Evolutionary conservation across 2,797 vertebrate species (phyloP), one percentile per base, ranked within the genome.

Genomic region (Alosa sapidissima): DNA sequence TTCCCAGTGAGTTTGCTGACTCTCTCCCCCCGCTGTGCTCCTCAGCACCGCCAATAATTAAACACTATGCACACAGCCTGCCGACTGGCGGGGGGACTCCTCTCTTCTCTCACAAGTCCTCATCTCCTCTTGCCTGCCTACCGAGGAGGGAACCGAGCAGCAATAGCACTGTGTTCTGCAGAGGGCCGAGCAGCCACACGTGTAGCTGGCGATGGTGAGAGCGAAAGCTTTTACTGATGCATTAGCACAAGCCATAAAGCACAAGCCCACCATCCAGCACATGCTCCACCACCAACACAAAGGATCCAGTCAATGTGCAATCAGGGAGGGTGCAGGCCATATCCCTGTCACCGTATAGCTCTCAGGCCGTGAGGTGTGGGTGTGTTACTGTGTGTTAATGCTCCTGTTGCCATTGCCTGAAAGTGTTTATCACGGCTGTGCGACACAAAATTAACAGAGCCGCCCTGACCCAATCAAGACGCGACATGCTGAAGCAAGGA

Each of bases 1-100:
- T 90, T 87, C 89, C 84, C 88, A 90, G 87, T 48, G 78, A 89
- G 65, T 89, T 87, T 85, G 85, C 65, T 58, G 86, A 65, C 55
- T 81, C 45, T 87, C 55, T 81, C 88, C 33, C 88, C 94, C 88
- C 88, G 91, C 91, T 81, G 88, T 92, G 90, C 86, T 87, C 84
- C 28, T 87, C 75, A 86, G 84, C 85, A 87, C 87, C 89, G 89
- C 87, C 89, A 91, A 89, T 89, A 90, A 91, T 91, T 90, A 92
- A 92, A 87, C 87, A 89, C 90, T 89, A 89, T 89, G 88, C 90
- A 89, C 86, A 88, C 89, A 89, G 87, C 62, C 88, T 88, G 86
- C 83, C 87, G 87, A 90, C 89, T 89, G 89, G 88, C 87, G 85
- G 89, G 87, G 87, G 85, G 11, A 47, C 41, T 81, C 24, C 85